Percentiles rank a stretch among this genome's conserved stretches.
Conservation (phyloP, 2,113 vertebrate genomes). For the Petaurus breviceps region DNA sequence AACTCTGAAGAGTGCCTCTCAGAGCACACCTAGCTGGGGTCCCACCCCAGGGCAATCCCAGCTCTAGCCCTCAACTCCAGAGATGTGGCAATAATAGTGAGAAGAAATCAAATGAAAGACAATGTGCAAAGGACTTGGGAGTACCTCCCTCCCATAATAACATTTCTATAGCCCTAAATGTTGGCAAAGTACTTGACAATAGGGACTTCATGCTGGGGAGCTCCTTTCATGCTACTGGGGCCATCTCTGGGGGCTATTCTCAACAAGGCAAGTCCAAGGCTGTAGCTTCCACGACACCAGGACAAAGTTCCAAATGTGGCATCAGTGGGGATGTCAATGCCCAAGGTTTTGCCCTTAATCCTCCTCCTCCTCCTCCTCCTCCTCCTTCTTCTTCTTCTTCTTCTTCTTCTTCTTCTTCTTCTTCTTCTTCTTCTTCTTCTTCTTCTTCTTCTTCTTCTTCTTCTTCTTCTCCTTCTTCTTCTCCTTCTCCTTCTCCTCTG, state of each 20-base stretch:
- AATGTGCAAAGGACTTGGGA: background rate
- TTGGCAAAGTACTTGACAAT: background rate
- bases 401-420: background rate
- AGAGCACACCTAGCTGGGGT: no score
- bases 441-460: background rate
- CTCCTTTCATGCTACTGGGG: no score
- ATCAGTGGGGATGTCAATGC: background rate
- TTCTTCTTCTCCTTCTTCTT: background rate
- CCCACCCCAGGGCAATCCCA: no score
- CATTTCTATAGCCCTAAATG: no score
- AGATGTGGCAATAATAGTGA: background rate
- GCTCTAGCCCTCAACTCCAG: no score
- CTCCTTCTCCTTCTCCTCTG: background rate
- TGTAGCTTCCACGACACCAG: background rate
- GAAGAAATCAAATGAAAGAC: background rate
- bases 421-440: background rate
- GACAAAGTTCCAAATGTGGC: background rate
- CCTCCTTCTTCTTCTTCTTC: background rate
- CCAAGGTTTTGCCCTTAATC: no score
- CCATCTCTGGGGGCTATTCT: no score
- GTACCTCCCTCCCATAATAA: background rate
- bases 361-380: no score
- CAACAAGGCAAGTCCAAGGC: background rate
- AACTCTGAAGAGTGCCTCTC: no score
- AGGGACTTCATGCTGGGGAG: no score